Percentiles rank a stretch among this genome's conserved stretches.
Evolutionary conservation across 2,113 vertebrate genomes (phyloP).

Genomic region (Pongo abelii): DNA sequence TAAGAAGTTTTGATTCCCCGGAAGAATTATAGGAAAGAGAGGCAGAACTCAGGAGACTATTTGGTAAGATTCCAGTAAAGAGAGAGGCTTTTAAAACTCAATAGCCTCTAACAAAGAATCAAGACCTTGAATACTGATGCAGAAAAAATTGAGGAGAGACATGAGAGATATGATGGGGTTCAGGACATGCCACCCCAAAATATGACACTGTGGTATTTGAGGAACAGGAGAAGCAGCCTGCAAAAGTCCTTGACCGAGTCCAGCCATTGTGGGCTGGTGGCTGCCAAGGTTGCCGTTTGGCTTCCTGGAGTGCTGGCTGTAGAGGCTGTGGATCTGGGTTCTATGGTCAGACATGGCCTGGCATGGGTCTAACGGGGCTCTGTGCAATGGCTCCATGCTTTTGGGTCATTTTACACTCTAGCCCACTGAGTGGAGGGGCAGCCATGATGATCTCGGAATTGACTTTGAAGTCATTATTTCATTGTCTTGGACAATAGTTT

Average conservation of each 20-base stretch:
- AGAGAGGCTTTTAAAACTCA: not conserved
- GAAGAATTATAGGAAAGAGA: not conserved
- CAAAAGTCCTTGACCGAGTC: not conserved
- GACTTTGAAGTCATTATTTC: not conserved
- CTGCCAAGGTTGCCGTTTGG: no score
- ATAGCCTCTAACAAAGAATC: not conserved
- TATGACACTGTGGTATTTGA: not conserved
- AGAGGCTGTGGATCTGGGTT: not conserved
- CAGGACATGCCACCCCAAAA: not conserved
- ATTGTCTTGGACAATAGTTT: not conserved
- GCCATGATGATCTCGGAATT: not conserved
- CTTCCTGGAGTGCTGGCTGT: not conserved
- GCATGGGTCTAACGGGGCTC: not conserved
- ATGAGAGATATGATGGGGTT: rapidly evolving
- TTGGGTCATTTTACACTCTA: not conserved
- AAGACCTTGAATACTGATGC: not conserved
- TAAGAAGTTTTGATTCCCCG: not conserved
- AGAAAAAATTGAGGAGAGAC: not conserved
- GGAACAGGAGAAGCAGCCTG: not conserved
- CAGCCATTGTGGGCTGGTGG: not conserved
- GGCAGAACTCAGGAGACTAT: not conserved
- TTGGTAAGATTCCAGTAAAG: not conserved
- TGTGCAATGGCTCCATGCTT: not conserved
- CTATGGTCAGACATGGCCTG: rapidly evolving
- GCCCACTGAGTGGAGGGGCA: not conserved